A percentile compares a stretch with the other conserved stretches of the same genome.
Evolutionary conservation across 2,888 invertebrate species (phyloP).

Genomic region (Molanna angustata): DNA sequence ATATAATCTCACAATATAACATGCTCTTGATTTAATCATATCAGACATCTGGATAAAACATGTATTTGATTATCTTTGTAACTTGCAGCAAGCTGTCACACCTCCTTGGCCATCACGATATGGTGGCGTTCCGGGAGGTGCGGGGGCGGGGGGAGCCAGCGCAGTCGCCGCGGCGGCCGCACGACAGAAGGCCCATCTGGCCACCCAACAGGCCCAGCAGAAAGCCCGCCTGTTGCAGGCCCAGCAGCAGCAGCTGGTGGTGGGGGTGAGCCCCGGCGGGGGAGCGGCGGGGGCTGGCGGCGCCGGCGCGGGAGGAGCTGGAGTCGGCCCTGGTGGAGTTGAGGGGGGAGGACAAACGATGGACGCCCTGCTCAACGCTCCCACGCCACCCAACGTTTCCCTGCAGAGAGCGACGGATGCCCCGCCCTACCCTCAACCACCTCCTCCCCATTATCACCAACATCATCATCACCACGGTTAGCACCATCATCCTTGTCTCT

Average conservation of each 20-base stretch:
- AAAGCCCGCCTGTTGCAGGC: slow-evolving; percentile 70
- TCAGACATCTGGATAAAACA: too few species aligned
- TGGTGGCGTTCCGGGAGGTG: slow-evolving; percentile 13
- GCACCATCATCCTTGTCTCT: too few species aligned
- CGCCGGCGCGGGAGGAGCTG: slow-evolving; percentile 41
- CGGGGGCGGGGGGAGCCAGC: slow-evolving; percentile 23
- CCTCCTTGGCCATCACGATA: slow-evolving; percentile 20
- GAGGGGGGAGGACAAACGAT: slow-evolving; percentile 48
- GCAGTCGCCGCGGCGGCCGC: slow-evolving; percentile 36
- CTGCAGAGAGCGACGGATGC: slow-evolving; percentile 66
- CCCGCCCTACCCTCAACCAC: slow-evolving; percentile 46
- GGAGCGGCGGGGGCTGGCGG: slow-evolving; percentile 52
- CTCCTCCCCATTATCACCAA: slow-evolving; percentile 43
- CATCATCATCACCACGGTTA: slow-evolving; percentile 41
- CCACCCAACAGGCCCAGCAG: slow-evolving; percentile 57
- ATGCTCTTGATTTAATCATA: too few species aligned
- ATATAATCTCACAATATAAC: too few species aligned
- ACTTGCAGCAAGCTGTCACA: slow-evolving; percentile 22
- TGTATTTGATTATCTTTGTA: slow-evolving; percentile 31
- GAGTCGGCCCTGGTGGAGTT: slow-evolving; percentile 54
- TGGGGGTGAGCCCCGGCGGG: slow-evolving; percentile 52
- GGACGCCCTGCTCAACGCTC: slow-evolving; percentile 79
- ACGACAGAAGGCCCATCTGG: slow-evolving; percentile 43
- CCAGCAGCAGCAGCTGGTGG: slow-evolving; percentile 79
- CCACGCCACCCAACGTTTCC: slow-evolving; percentile 87